Conservation (phyloP, 2,888 invertebrate species). For the Netelia melanura region DNA sequence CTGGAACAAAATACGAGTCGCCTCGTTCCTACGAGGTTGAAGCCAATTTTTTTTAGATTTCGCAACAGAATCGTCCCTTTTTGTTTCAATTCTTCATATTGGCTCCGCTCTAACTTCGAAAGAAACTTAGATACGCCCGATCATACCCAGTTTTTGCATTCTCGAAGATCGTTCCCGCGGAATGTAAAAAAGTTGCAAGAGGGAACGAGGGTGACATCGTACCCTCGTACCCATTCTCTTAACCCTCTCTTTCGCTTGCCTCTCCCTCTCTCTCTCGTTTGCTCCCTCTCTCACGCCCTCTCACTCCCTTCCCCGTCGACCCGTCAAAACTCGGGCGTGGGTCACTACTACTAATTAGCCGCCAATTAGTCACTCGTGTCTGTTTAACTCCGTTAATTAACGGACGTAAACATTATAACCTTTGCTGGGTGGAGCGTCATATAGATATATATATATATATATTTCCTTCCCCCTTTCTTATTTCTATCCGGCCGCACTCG, state of each 20-base stretch:
- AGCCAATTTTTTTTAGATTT: too few relatives aligned
- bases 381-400: constrained; percentile 83
- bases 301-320: constrained; percentile 24
- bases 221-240: constrained; percentile 30
- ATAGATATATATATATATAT: constrained; percentile 63
- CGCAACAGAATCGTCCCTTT: background rate
- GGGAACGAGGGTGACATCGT: constrained; percentile 3
- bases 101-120: background rate
- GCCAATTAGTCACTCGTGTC: constrained; percentile 82
- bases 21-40: background rate
- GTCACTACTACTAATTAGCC: constrained; percentile 82
- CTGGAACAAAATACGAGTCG: constrained; percentile 7
- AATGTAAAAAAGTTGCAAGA: background rate
- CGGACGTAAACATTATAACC: constrained; percentile 79
- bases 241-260: constrained; percentile 54
- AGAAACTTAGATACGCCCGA: background rate
- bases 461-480: constrained; percentile 51
- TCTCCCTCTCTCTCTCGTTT: constrained; percentile 44
- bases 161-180: constrained; percentile 12
- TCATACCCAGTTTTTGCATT: constrained; percentile 4
- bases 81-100: background rate
- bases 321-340: constrained; percentile 69
- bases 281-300: constrained; percentile 45
- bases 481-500: constrained; percentile 41
- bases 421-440: constrained; percentile 69